A percentile compares a stretch with the other conserved stretches of the same genome.
These are phyloP conservation scores for Rhineura floridana DNA, from an alignment of 2,113 vertebrate genomes.

Conservation along the genomic window DNA sequence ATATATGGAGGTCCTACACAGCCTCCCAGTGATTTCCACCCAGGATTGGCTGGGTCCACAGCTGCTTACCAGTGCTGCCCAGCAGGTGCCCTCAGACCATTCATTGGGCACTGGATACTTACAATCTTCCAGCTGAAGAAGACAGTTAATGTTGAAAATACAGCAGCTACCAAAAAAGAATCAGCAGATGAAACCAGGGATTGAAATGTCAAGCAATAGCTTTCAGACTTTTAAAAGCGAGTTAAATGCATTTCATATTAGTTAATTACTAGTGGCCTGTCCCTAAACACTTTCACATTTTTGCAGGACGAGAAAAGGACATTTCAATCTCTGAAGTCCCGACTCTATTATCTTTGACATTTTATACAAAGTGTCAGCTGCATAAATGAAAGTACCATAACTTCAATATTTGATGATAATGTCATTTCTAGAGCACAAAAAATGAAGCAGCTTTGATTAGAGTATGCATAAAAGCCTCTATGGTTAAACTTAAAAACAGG, in stretches of 20 bases:
- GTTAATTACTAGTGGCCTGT: not conserved
- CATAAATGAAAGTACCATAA: not conserved
- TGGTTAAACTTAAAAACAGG: not conserved
- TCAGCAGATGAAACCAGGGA: not conserved
- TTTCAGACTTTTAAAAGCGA: slow-evolving; percentile 7
- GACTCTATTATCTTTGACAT: not conserved
- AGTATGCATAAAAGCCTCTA: not conserved
- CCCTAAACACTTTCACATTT: not conserved
- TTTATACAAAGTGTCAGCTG: slow-evolving; percentile 13
- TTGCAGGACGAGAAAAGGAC: slow-evolving; percentile 12
- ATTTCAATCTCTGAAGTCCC: not conserved
- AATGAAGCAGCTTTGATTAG: not conserved
- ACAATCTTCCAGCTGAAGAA: not conserved
- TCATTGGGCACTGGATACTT: not conserved
- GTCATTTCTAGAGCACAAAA: slow-evolving; percentile 11
- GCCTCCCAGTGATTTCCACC: not conserved
- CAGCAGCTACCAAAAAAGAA: not conserved
- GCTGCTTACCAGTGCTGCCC: not conserved
- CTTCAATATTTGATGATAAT: not conserved
- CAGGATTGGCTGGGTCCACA: not conserved
- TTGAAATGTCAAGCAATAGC: not conserved
- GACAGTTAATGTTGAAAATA: not conserved
- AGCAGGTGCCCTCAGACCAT: not conserved
- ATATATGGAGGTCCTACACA: not conserved
- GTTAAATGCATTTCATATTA: not conserved